Base-by-base conservation (phyloP, 2,113 vertebrate species). In the Illadopsis cleaveri region DNA sequence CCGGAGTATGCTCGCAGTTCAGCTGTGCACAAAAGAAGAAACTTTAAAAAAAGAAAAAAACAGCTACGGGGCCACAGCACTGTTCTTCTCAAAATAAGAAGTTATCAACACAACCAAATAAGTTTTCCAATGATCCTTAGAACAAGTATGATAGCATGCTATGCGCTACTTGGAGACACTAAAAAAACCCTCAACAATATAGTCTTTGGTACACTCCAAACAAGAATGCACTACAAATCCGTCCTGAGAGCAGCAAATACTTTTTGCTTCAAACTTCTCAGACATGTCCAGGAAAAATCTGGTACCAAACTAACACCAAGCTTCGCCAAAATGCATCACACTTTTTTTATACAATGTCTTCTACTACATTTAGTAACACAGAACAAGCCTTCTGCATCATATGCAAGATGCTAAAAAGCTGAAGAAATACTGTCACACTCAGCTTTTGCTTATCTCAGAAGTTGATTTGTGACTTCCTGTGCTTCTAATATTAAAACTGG, bases 371-470 rank as follows among this genome's bases (percentile, higher is more conserved):
- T 72, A 92, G 82, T 91, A 56, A 58, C 50, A 50, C 9, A 82
- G 70, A 90, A 86, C 35, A 58, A 89, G 44, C 20, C 44, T 89
- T 81, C 64, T 85, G 82, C 33, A 83, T 64, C 13, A 20, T 13
- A 83, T 48, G 38, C 42, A 91, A 81, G 56, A 94, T 94, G 66
- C 23, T 93, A 76, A 92, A 96, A 62, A 54, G 38, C 21, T 75
- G 50, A 94, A 95, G 54, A 92, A 96, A 90, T 71, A 61, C 4
- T 70, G 65, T 85, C 45, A 73, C 48, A 48, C 27, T 91, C 79
- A 54, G 60, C 35, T 85, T 92, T 91, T 82, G 73, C 38, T 89
- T 87, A 77, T 93, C 82, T 91, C 38, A 38, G 71, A 82, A 90
- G 62, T 4, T 86, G 21, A 73, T 78, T 87, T 15, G 7, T 76